These are phyloP conservation scores for Acrocyrtus sp. DNA, from an alignment of 2,888 invertebrate species.

Conservation along the genomic window DNA sequence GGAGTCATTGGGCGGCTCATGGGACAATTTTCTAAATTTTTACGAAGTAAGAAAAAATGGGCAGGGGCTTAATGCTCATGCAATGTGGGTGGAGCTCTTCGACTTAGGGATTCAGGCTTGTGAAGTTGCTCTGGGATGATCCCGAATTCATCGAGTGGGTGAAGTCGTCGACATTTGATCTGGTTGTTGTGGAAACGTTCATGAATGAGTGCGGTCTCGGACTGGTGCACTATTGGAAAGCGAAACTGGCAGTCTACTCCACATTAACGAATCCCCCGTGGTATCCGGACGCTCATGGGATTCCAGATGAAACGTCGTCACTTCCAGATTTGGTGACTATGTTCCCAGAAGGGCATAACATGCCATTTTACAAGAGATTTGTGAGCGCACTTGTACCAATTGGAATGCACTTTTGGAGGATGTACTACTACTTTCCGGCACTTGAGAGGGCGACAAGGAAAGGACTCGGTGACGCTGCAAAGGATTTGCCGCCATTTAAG, in stretches of 20 bases:
- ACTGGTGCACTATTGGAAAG: slow-evolving; percentile 37
- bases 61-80: background rate
- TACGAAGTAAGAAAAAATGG: slow-evolving; percentile 7
- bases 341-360: slow-evolving; percentile 11
- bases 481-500: slow-evolving; percentile 42
- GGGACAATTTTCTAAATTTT: slow-evolving; percentile 14
- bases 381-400: slow-evolving; percentile 45
- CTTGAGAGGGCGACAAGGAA: slow-evolving; percentile 42
- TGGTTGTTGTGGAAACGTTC: slow-evolving; percentile 52
- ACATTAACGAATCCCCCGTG: slow-evolving; percentile 40
- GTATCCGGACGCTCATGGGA: slow-evolving; percentile 39
- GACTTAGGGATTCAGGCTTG: slow-evolving; percentile 23
- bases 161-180: slow-evolving; percentile 46
- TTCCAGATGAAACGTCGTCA: slow-evolving; percentile 38
- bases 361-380: slow-evolving; percentile 35
- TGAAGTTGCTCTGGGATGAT: slow-evolving; percentile 20
- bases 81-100: slow-evolving; percentile 3
- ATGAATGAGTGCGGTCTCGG: slow-evolving; percentile 50
- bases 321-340: slow-evolving; percentile 10
- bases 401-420: slow-evolving; percentile 16
- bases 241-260: slow-evolving; percentile 34
- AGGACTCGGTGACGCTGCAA: slow-evolving; percentile 25
- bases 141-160: slow-evolving; percentile 42
- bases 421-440: slow-evolving; percentile 38
- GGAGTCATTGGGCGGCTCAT: slow-evolving; percentile 13